Percentiles rank a stretch among this genome's conserved stretches.
Evolutionary conservation across 2,888 invertebrate genomes (phyloP).

Genomic region (Caenorhabditis virilis): DNA sequence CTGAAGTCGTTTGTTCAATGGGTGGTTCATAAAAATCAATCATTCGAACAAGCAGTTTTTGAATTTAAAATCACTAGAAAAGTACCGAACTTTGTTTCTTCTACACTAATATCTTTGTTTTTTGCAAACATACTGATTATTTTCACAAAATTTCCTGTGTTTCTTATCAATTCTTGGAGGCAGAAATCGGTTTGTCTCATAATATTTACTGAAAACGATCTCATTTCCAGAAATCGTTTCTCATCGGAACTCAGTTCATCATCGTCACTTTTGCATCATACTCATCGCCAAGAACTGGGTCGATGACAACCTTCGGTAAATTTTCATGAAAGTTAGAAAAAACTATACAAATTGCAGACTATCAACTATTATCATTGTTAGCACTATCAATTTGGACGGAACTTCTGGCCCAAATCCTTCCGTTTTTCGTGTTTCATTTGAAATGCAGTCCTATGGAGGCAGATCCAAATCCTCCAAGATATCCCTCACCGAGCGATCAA

Average conservation of each 20-base stretch:
- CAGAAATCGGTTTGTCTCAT: too few relatives aligned
- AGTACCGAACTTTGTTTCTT: conserved; percentile 1
- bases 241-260: too few relatives aligned
- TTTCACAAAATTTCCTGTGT: conserved; percentile 25
- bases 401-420: background rate
- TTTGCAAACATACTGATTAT: conserved; percentile 13
- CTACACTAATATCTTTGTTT: conserved; percentile 11
- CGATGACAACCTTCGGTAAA: too few relatives aligned
- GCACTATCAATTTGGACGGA: background rate
- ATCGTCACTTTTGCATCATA: too few relatives aligned
- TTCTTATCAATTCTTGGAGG: too few relatives aligned
- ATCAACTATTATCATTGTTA: background rate
- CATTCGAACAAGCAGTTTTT: conserved; percentile 33
- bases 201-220: too few relatives aligned
- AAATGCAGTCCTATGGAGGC: conserved; percentile 39
- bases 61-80: conserved; percentile 18
- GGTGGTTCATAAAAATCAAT: conserved; percentile 30
- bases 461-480: conserved; percentile 37
- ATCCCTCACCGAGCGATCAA: conserved; percentile 42
- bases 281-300: too few relatives aligned
- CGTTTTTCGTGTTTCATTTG: conserved; percentile 4
- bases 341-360: too few relatives aligned
- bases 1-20: conserved; percentile 28
- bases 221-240: too few relatives aligned
- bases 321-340: too few relatives aligned